Evolutionary conservation across 2,888 invertebrate species (phyloP).

Genomic region (Hydroisotoma schaefferi): DNA sequence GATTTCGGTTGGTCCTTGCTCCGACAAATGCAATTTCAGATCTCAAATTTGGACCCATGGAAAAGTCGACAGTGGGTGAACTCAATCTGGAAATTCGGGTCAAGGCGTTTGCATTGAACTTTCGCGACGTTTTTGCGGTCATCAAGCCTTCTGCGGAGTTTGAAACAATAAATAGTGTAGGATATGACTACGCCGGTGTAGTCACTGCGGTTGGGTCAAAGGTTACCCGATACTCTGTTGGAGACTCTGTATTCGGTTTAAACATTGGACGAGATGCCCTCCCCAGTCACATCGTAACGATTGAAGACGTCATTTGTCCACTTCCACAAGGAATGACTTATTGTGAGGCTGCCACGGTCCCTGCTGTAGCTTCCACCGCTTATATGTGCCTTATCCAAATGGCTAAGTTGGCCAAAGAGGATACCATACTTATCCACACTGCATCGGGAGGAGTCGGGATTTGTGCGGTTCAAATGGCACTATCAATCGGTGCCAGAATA

Average conservation of each 20-base stretch:
- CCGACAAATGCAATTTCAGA: constrained; percentile 27
- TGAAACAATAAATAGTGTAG: constrained; percentile 52
- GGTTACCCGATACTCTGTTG: constrained; percentile 59
- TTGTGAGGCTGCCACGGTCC: constrained; percentile 31
- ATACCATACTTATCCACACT: constrained; percentile 35
- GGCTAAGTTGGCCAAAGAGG: constrained; percentile 26
- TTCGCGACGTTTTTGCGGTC: constrained; percentile 33
- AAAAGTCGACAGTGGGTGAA: constrained; percentile 16
- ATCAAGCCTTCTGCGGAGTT: constrained; percentile 30
- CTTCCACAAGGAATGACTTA: constrained; percentile 31
- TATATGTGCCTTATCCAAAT: constrained; percentile 26
- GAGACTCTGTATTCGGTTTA: constrained; percentile 61
- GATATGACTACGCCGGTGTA: constrained; percentile 67
- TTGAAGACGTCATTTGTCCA: constrained; percentile 24
- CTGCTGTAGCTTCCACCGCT: constrained; percentile 31
- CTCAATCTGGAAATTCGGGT: constrained; percentile 33
- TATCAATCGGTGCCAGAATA: constrained; percentile 25
- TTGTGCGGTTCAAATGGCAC: constrained; percentile 34
- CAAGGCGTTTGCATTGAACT: constrained; percentile 33
- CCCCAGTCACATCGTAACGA: constrained; percentile 32
- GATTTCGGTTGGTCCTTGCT: constrained; percentile 30
- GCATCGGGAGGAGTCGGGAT: constrained; percentile 40
- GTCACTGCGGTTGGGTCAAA: constrained; percentile 60
- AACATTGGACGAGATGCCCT: constrained; percentile 16
- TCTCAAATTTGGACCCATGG: constrained; percentile 25